phyloP scores from a whole-genome alignment of 2,888 invertebrate genomes.

The Thelaira solivaga region DNA sequence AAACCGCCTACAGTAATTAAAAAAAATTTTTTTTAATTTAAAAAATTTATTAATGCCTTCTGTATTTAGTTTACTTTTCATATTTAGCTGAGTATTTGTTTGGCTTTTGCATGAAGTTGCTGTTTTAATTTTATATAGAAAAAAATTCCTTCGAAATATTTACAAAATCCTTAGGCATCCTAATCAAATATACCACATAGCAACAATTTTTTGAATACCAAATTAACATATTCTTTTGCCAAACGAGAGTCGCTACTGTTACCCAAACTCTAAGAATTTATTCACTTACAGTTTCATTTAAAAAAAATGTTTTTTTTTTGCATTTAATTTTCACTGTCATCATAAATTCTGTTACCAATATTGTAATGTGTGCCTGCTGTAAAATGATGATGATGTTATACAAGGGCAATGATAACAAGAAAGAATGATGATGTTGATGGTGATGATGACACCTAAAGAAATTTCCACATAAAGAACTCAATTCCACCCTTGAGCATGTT shows the following conservation, averaged over 20 bases:
- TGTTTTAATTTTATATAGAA: background rate
- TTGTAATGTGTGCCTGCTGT: slow-evolving; percentile 2
- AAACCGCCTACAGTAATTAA: background rate
- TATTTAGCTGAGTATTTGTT: too few species aligned
- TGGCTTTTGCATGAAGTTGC: background rate
- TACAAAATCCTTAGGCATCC: slow-evolving; percentile 26
- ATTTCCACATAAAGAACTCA: background rate
- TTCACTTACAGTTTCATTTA: slow-evolving; percentile 17
- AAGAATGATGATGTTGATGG: background rate
- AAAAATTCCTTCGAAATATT: slow-evolving; percentile 33
- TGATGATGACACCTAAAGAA: slow-evolving; percentile 48
- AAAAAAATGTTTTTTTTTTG: too few species aligned
- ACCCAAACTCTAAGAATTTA: background rate
- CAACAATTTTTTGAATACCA: slow-evolving; percentile 12
- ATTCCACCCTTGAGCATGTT: slow-evolving; percentile 42
- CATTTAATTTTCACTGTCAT: slow-evolving; percentile 35
- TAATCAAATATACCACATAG: slow-evolving; percentile 22
- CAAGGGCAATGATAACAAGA: slow-evolving; percentile 5
- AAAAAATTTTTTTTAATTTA: background rate
- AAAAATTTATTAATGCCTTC: too few species aligned
- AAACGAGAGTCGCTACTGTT: background rate
- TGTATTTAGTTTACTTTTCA: too few species aligned
- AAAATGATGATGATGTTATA: background rate
- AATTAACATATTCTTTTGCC: slow-evolving; percentile 36
- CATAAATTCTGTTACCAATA: slow-evolving; percentile 43